Conservation (phyloP, 2,113 vertebrate genomes). For the Vulpes ferrilata region DNA sequence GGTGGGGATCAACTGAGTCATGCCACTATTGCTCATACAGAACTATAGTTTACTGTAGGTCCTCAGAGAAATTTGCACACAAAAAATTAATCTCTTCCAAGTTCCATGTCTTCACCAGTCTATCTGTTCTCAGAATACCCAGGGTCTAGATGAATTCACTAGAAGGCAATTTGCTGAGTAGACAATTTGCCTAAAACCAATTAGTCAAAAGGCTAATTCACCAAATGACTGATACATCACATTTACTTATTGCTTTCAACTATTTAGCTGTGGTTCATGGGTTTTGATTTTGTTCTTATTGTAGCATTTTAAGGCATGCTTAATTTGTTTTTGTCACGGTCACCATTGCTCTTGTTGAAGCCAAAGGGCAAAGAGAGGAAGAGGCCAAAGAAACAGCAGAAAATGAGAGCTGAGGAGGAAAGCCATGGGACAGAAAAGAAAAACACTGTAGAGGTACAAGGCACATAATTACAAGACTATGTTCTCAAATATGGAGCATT, state of each 20-base stretch:
- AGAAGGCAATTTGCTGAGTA: not conserved
- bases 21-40: not conserved
- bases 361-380: not conserved
- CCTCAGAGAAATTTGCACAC: not conserved
- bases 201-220: slow-evolving; percentile 12
- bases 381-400: not conserved
- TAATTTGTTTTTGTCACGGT: not conserved
- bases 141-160: not conserved
- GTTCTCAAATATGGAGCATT: not conserved
- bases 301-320: not conserved
- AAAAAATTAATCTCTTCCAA: not conserved
- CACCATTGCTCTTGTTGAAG: not conserved
- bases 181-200: not conserved
- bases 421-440: rapidly evolving
- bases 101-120: not conserved
- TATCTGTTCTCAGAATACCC: not conserved
- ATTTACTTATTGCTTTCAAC: not conserved
- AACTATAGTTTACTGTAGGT: not conserved
- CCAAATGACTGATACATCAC: not conserved
- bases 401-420: not conserved
- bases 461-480: not conserved
- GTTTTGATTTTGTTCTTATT: not conserved
- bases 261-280: not conserved
- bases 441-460: not conserved
- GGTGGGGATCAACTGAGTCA: not conserved